These are phyloP conservation scores for Penaeus indicus DNA, from an alignment of 1,140 invertebrate species.

Conservation along the genomic window DNA sequence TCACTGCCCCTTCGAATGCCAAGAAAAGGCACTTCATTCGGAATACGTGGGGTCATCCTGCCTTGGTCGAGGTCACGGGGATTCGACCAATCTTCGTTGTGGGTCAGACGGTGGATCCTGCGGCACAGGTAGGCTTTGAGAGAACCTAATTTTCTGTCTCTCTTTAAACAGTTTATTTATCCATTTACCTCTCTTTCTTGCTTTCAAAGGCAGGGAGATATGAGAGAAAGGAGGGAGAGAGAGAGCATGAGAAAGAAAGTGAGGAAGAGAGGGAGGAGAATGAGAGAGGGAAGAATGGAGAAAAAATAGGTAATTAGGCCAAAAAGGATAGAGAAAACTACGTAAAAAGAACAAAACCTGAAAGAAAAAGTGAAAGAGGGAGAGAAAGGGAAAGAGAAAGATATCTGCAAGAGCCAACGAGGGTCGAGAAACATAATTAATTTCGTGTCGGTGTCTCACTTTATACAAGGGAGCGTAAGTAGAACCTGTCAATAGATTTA, in stretches of 20 bases:
- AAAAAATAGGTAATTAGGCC: background rate
- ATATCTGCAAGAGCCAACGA: background rate
- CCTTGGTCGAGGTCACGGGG: background rate
- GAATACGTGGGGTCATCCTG: constrained; percentile 44
- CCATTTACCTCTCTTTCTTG: no score
- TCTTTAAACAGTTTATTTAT: no score
- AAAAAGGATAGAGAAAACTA: background rate
- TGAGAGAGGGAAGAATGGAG: background rate
- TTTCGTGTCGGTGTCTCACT: no score
- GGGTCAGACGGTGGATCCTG: background rate
- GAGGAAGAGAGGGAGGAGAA: background rate
- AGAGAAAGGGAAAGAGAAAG: background rate
- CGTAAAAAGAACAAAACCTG: background rate
- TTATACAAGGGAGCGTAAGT: no score
- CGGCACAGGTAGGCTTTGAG: constrained; percentile 8
- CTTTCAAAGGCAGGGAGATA: no score
- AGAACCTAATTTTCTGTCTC: no score
- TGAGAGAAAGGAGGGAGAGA: background rate
- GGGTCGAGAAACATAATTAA: background rate
- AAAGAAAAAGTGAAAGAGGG: background rate
- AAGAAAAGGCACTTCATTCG: constrained; percentile 30
- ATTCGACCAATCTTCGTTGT: constrained; percentile 38
- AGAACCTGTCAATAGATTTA: no score
- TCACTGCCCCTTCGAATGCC: constrained; percentile 27
- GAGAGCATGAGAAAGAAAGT: background rate